Evolutionary conservation across 2,113 vertebrate genomes (phyloP), one percentile per base, ranked within the genome.

Genomic region (Neoarius graeffei): DNA sequence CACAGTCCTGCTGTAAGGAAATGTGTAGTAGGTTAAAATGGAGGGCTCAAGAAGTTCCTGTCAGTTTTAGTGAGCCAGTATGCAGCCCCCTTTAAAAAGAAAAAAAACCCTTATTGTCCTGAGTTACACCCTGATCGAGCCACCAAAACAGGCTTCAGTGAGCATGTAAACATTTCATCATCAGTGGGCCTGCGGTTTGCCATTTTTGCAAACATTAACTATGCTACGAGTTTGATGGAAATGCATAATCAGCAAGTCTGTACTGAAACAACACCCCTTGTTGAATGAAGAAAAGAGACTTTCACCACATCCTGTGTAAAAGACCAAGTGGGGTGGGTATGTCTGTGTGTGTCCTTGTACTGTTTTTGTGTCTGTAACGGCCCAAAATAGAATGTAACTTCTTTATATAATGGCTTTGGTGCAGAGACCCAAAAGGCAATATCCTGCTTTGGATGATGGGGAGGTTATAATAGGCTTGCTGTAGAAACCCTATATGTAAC

Each of bases 141-240:
- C 23, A 23, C 35, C 50, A 77, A 57, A 80, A 76, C 59, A 25
- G 54, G 56, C 42, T 85, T 74, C 30, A 80, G 71, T 89, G 74
- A 87, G 86, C 42, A 4, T 48, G 25, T 67, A 86, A 85, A n/a
- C 10, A 17, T 62, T 69, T 83, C 69, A 60, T 89, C 81, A 77
- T 35, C 62, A 69, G 15, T 69, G 17, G 62, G 57, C 69, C 60
- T 15, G 50, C 9, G 20, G 60, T 56, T 85, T 71, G 48, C 8
- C 66, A 20, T 42, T 35, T 57, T 57, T 48, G 23, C 52, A 73
- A 50, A 77, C 57, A 42, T 85, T 62, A 64, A 42, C 48, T 25
- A 17, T 48, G 42, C 23, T n/a, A 17, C 17, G 60, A 52, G 10
- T 50, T 62, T 79, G 73, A 57, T 86, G 27, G 59, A 87, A 87